Percentiles rank a stretch among this genome's conserved stretches.
Conservation (phyloP, 2,113 vertebrate species). For the Rhizomys pruinosus region DNA sequence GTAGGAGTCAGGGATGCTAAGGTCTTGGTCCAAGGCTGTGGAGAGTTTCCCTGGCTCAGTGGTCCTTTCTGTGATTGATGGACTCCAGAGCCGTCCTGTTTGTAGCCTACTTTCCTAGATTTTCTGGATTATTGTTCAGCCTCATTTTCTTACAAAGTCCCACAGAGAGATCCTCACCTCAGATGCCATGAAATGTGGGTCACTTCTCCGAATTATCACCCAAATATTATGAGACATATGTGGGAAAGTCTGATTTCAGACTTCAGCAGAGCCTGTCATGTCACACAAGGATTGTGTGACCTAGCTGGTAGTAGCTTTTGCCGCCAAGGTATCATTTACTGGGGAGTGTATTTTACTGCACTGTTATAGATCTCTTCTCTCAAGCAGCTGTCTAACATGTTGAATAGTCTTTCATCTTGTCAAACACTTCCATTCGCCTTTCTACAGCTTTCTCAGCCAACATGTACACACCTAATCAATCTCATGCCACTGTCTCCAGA, state of each 20-base stretch:
- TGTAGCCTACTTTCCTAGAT: rapidly evolving
- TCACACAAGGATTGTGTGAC: slow-evolving; percentile 81
- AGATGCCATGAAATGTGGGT: too few relatives aligned
- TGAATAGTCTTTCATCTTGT: slow-evolving; percentile 90
- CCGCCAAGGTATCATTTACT: slow-evolving; percentile 84
- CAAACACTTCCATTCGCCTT: slow-evolving; percentile 87
- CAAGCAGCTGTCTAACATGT: slow-evolving; percentile 90
- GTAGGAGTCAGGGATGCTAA: background rate
- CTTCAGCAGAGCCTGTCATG: slow-evolving; percentile 81
- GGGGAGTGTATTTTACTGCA: slow-evolving; percentile 88
- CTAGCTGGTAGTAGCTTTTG: slow-evolving; percentile 80
- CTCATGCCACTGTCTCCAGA: slow-evolving; percentile 90
- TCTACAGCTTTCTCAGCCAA: slow-evolving; percentile 87
- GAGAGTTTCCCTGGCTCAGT: rapidly evolving
- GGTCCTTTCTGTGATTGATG: background rate
- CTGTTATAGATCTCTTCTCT: slow-evolving; percentile 88
- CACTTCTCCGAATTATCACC: background rate
- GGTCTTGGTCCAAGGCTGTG: rapidly evolving
- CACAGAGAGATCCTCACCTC: rapidly evolving
- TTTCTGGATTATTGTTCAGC: background rate
- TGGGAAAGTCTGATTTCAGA: slow-evolving; percentile 63
- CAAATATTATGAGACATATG: rapidly evolving
- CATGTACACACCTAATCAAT: slow-evolving; percentile 91
- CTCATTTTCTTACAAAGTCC: background rate
- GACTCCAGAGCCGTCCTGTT: background rate